These are phyloP conservation scores for Pheucticus melanocephalus DNA, from an alignment of 2,113 vertebrate species.

Conservation along the genomic window DNA sequence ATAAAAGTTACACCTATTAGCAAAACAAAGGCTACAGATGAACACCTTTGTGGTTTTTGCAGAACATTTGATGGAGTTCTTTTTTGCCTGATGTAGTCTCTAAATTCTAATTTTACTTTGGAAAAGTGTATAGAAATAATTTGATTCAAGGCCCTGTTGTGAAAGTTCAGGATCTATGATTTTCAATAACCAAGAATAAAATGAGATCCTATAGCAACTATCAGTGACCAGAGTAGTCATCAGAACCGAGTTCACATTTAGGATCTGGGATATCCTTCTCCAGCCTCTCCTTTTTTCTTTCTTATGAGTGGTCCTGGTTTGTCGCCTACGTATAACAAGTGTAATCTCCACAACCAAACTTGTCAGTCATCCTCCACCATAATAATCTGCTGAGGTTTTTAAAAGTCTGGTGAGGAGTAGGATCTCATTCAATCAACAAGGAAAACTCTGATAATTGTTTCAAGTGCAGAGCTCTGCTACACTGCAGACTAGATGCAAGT, in stretches of 20 bases:
- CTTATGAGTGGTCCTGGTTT: neutral
- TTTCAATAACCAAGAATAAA: neutral
- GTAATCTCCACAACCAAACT: slow-evolving; percentile 62
- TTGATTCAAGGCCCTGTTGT: neutral
- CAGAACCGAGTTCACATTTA: neutral
- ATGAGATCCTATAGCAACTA: neutral
- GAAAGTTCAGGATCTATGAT: neutral
- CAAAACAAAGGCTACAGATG: neutral
- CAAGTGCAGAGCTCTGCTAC: slow-evolving; percentile 43
- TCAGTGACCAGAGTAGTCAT: neutral
- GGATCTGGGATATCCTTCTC: neutral
- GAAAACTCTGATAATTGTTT: slow-evolving; percentile 57
- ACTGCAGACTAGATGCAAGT: slow-evolving; percentile 2
- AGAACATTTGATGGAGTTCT: neutral
- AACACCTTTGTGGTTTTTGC: neutral
- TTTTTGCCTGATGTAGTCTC: neutral
- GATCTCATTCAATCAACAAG: slow-evolving; percentile 49
- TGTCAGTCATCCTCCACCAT: slow-evolving; percentile 48
- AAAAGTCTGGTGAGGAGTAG: neutral
- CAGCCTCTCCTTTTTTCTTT: neutral
- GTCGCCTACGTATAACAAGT: neutral
- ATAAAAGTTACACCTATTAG: neutral
- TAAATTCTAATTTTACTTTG: neutral
- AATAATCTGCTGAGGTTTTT: slow-evolving; percentile 33
- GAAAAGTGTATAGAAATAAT: neutral